phyloP scores from a whole-genome alignment of 2,113 vertebrate species.

The Caranx melampygus region DNA sequence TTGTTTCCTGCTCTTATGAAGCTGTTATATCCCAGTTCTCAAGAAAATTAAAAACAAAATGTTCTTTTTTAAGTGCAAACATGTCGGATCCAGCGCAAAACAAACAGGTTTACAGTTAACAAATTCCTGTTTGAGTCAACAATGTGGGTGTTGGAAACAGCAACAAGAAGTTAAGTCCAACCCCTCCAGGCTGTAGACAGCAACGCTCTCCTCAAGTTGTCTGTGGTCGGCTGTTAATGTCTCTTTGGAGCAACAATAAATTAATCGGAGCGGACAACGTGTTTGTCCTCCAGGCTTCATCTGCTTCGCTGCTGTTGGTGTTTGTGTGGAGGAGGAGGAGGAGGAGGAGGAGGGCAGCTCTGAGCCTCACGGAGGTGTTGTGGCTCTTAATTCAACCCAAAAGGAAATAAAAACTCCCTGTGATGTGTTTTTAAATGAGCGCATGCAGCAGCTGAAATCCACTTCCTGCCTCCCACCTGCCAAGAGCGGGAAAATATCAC shows the following conservation, averaged over 20 bases:
- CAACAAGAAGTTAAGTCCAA: conserved; percentile 33
- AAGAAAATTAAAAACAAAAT: neutral
- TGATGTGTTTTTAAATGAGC: conserved; percentile 2
- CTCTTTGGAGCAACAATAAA: conserved; percentile 69
- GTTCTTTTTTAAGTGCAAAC: neutral
- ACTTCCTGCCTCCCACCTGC: neutral
- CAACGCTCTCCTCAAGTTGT: conserved; percentile 55
- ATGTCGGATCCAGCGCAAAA: neutral
- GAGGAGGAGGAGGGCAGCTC: neutral
- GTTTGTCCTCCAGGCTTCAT: conserved; percentile 68
- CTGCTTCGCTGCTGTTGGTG: conserved; percentile 28
- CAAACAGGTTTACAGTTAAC: conserved; percentile 3
- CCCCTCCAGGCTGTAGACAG: conserved; percentile 62
- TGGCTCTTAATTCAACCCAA: conserved; percentile 25
- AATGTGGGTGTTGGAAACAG: conserved; percentile 46
- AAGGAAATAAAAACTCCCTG: neutral
- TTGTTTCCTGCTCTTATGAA: neutral
- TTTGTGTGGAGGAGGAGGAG: conserved; percentile 47
- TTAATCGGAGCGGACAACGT: conserved; percentile 67
- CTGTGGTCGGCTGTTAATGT: conserved; percentile 63
- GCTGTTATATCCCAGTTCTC: neutral
- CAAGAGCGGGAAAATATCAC: neutral
- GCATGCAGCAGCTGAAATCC: neutral
- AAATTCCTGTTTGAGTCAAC: conserved; percentile 17
- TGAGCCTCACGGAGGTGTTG: neutral